Evolutionary conservation across 2,113 vertebrate genomes (phyloP).

Genomic region (Chloebia gouldiae): DNA sequence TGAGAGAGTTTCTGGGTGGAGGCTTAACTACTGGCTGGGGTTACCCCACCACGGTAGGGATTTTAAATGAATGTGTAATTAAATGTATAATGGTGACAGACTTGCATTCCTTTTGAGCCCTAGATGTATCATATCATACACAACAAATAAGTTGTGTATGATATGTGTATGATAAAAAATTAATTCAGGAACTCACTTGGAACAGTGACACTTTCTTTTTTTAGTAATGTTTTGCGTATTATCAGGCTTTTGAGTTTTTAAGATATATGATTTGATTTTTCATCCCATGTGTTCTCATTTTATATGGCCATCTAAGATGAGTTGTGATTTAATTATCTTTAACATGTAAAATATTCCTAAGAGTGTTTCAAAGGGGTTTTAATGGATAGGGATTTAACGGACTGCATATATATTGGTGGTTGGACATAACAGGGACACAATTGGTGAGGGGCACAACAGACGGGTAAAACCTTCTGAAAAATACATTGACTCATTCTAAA

Average conservation of each 20-base stretch:
- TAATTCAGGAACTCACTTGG: neutral
- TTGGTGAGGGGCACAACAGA: neutral
- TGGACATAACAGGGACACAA: neutral
- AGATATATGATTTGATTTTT: neutral
- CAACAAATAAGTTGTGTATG: neutral
- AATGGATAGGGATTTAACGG: neutral
- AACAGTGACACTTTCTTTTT: neutral
- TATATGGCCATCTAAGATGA: neutral
- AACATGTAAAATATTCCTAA: neutral
- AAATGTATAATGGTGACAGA: neutral
- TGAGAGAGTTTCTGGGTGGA: neutral
- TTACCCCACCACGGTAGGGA: rapidly evolving
- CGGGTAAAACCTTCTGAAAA: neutral
- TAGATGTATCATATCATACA: neutral
- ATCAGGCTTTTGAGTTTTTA: neutral
- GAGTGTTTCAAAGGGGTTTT: neutral
- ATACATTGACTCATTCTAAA: neutral
- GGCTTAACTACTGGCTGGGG: neutral
- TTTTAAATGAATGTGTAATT: neutral
- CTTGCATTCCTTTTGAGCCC: neutral
- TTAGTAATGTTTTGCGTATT: neutral
- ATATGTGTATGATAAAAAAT: too few species aligned
- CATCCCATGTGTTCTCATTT: neutral
- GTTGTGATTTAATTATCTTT: neutral
- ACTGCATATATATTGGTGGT: neutral